These are phyloP conservation scores for Nebria brevicollis DNA, from an alignment of 2,888 invertebrate species.

Conservation along the genomic window DNA sequence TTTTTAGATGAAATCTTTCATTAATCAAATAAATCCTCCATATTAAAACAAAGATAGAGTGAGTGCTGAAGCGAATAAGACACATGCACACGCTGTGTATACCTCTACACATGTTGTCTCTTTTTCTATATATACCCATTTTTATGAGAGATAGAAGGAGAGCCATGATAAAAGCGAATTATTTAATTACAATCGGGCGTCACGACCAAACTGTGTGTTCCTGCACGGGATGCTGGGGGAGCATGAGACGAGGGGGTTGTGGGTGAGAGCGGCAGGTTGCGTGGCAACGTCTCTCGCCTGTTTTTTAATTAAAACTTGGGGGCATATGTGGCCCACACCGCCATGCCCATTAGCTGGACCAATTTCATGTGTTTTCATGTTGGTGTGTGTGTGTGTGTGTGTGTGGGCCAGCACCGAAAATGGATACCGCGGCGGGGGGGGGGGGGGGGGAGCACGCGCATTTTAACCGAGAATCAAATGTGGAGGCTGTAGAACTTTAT, in stretches of 20 bases:
- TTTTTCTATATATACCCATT: not conserved
- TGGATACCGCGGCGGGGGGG: no score
- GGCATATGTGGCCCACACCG: slow-evolving; percentile 27
- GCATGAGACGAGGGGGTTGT: not conserved
- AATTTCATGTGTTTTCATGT: slow-evolving; percentile 33
- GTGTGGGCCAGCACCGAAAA: not conserved
- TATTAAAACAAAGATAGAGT: not conserved
- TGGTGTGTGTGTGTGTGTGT: not conserved
- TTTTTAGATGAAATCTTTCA: no score
- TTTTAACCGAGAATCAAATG: no score
- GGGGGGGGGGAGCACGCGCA: no score
- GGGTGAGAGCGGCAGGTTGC: slow-evolving; percentile 40
- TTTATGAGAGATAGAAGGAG: slow-evolving; percentile 7
- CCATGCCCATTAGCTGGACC: slow-evolving; percentile 38
- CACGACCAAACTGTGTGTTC: slow-evolving; percentile 18
- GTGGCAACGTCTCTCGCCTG: slow-evolving; percentile 47
- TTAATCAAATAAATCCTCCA: not conserved
- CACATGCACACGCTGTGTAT: not conserved
- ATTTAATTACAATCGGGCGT: slow-evolving; percentile 46
- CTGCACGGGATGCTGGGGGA: not conserved
- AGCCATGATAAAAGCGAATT: slow-evolving; percentile 42
- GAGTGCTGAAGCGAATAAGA: not conserved
- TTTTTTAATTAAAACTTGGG: slow-evolving; percentile 47
- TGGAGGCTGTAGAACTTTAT: no score
- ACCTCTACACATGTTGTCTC: no score